These are phyloP conservation scores for Drosophila guanche DNA, from an alignment of 1,140 invertebrate species.

Conservation along the genomic window DNA sequence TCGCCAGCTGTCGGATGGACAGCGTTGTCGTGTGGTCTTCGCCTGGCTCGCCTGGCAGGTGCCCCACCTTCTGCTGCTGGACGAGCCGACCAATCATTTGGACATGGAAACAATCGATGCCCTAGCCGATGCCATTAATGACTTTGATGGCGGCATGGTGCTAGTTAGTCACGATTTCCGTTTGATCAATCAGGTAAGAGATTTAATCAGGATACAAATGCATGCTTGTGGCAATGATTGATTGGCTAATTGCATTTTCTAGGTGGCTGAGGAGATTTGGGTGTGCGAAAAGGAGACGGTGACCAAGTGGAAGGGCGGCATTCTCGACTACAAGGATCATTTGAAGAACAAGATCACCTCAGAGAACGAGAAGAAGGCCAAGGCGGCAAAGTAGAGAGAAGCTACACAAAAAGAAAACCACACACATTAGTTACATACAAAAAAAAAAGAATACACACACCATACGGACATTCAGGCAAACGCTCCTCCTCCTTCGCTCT, in stretches of 20 bases:
- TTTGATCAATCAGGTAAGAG: slow-evolving; percentile 96
- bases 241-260: slow-evolving; percentile 4
- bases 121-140: slow-evolving; percentile 98
- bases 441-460: slow-evolving; percentile 9
- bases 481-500: slow-evolving; percentile 19
- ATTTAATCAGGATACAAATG: not conserved
- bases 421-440: slow-evolving; percentile 8
- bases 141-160: slow-evolving; percentile 99
- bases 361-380: slow-evolving; percentile 78
- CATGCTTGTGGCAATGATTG: too few species aligned
- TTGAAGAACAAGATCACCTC: slow-evolving; percentile 86
- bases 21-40: slow-evolving; percentile 99
- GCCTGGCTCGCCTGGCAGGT: slow-evolving; percentile 98
- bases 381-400: slow-evolving; percentile 64
- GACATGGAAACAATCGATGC: slow-evolving; percentile 99
- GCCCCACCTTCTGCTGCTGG: slow-evolving; percentile 96
- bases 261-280: slow-evolving; percentile 99
- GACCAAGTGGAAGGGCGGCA: slow-evolving; percentile 98
- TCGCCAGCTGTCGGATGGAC: slow-evolving; percentile 98
- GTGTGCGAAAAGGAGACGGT: slow-evolving; percentile 98
- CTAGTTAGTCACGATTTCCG: slow-evolving; percentile 98
- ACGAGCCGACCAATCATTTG: slow-evolving; percentile 99
- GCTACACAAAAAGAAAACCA: slow-evolving; percentile 14
- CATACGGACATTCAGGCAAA: slow-evolving; percentile 25
- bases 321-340: slow-evolving; percentile 97